Percentiles rank a stretch among this genome's conserved stretches.
Conservation (phyloP, 2,797 vertebrate species). For the Helarctos malayanus region DNA sequence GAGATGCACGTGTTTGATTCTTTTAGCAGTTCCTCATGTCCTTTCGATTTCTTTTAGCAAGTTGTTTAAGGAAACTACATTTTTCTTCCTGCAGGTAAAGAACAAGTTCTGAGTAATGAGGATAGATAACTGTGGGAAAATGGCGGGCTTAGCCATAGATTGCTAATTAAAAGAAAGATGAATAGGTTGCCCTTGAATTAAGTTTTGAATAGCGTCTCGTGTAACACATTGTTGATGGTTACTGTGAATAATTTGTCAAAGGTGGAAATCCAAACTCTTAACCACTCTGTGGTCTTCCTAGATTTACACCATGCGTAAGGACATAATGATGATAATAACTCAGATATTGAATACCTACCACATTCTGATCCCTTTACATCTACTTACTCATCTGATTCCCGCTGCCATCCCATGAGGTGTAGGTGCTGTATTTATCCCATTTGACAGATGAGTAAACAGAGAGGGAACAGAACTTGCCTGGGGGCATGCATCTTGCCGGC, state of each 20-base stretch:
- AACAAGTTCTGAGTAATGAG: not conserved
- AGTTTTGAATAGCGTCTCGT: not conserved
- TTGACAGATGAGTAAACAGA: slow-evolving; percentile 1
- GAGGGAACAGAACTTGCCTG: not conserved
- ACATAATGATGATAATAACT: not conserved
- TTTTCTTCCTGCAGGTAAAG: not conserved
- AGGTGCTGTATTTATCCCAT: not conserved
- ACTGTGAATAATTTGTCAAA: slow-evolving; percentile 1
- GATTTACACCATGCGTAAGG: not conserved
- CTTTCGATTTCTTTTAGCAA: slow-evolving; percentile 42
- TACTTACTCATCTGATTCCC: not conserved
- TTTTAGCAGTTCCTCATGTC: not conserved
- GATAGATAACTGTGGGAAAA: not conserved
- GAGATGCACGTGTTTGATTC: not conserved
- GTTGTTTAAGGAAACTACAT: not conserved
- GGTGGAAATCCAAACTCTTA: not conserved
- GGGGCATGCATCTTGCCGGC: not conserved
- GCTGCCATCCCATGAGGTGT: not conserved
- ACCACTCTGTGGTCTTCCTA: not conserved
- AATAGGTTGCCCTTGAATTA: not conserved
- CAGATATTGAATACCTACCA: not conserved
- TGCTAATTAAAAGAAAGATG: slow-evolving; percentile 17
- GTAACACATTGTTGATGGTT: not conserved
- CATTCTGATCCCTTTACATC: not conserved
- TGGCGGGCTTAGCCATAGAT: not conserved